Base-by-base conservation (phyloP, 1,140 invertebrate genomes). In the Neodiprion fabricii region DNA sequence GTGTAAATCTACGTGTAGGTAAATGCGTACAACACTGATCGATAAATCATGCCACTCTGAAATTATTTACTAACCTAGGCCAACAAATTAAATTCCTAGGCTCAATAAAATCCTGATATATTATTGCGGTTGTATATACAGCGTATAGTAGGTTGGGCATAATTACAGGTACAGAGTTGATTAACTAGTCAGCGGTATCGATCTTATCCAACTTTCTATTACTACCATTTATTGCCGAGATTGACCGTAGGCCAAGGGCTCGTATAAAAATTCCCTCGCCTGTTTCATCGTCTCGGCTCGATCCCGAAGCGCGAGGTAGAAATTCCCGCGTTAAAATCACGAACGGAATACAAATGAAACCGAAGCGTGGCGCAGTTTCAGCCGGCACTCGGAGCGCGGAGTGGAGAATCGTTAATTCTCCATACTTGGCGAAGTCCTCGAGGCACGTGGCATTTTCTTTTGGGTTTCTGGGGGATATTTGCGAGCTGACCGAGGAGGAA, bases 371-470 rank as follows among this genome's bases (percentile, higher is more conserved):
- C 17, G 17, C 61, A 14, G 61, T 14, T 65, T 14, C 12, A 65
- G 7, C 12, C 61, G 12, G 7, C 12, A 14, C 7, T 14, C 17
- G 4, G 2, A 7, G 7, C 7, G 17, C 12, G 17, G 17, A 40
- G 28, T 5, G 5, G 28, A 40, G 28, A 40, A 40, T 40, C 28
- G 28, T 40, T 40, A 40, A 40, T 40, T 40, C 28, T 40, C 28
- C 28, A 40, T 40, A 40, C 28, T 40, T 40, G 28, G 28, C 28
- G 28, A 40, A 40, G 28, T 75, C 77, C 72, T 74, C 77, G 75
- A 76, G 74, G 70, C 77, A 71, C 76, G 49, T 75, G 74, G 74
- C 71, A 74, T 77, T 78, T 78, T 53, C 76, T 61, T 67, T 53
- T 21, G 49, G 17, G 21, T 69, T 50, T 48, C 66, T 17, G 66